Evolutionary conservation across 2,888 invertebrate genomes (phyloP), one percentile per base, ranked within the genome.

Genomic region (Heliconius cydno): DNA sequence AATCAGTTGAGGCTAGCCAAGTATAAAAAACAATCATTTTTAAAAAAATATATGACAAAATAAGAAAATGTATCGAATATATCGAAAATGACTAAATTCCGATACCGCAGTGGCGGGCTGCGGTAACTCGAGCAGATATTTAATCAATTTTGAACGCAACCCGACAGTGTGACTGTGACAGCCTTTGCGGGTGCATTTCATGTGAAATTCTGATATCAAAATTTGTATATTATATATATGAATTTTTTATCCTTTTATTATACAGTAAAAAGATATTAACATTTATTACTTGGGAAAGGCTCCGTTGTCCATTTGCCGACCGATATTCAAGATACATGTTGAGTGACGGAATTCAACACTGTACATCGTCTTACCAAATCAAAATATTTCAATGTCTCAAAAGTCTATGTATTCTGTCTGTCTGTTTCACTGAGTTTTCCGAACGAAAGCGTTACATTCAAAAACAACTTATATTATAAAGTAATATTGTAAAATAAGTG

Each of bases 131-230:
- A 41, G 28, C 12, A 41, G 73, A 73, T 74, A 67, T 68, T 74
- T 67, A 68, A 78, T 74, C 67, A 78, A 78, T 78, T 78, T 78
- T 68, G 38, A 65, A 30, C 65, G 28, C 60, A 65, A 72, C 28
- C 46, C 4, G 38, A 66, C 66, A 57, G 67, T 38, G 19, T 67
- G 74, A 41, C 60, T 28, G 19, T 67, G 74, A 41, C 60, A 73
- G 19, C 65, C 28, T n/a, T 34, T 78, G 60, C 73, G 52, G 72
- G n/a, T 75, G 75, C 75, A 75, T 41, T 41, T 75, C 41, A 38
- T 38, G 25, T 25, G 41, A 65, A 38, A 75, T 75, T 22, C 28
- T 28, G 6, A 19, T 28, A 75, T 28, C 22, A 30, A 72, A 1
- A 57, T 63, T 46, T 75, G 28, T 22, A 52, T 52, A 41, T 30